Percentiles rank a stretch among this genome's conserved stretches.
Evolutionary conservation across 2,113 vertebrate species (phyloP).

Genomic region (Polypterus bichir): DNA sequence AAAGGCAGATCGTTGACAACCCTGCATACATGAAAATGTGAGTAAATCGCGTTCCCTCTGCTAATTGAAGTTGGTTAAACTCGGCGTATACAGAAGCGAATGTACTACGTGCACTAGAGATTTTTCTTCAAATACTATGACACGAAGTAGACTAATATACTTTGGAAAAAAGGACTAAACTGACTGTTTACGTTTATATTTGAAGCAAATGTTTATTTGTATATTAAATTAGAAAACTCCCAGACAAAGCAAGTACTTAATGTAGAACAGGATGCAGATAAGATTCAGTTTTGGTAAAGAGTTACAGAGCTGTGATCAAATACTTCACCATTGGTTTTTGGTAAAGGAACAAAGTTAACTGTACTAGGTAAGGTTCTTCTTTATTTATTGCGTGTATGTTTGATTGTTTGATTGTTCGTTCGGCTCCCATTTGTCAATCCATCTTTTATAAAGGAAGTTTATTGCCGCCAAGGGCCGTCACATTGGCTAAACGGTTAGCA

Average conservation of each 20-base stretch:
- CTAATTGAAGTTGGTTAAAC: too few species aligned
- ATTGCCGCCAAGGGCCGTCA: too few species aligned
- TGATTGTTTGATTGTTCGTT: too few species aligned
- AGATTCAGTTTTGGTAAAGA: slow-evolving; percentile 18
- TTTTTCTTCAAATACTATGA: neutral
- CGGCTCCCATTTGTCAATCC: too few species aligned
- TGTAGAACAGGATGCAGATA: neutral
- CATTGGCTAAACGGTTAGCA: too few species aligned
- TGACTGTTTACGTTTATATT: slow-evolving; percentile 40
- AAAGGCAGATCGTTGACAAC: too few species aligned
- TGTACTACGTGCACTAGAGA: neutral
- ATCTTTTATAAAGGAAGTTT: too few species aligned
- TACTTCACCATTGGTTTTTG: slow-evolving; percentile 24
- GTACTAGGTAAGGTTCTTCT: slow-evolving; percentile 13
- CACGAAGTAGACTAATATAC: neutral
- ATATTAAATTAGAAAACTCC: too few species aligned
- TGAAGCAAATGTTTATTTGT: slow-evolving; percentile 11
- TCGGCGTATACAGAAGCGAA: too few species aligned
- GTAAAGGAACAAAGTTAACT: slow-evolving; percentile 17
- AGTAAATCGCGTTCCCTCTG: too few species aligned
- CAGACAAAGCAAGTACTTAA: too few species aligned
- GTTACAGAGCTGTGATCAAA: slow-evolving; percentile 19
- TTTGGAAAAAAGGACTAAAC: slow-evolving; percentile 36
- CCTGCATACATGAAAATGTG: too few species aligned
- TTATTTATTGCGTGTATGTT: neutral